These are phyloP conservation scores for Ectemnius lituratus DNA, from an alignment of 2,888 invertebrate species.

Conservation along the genomic window DNA sequence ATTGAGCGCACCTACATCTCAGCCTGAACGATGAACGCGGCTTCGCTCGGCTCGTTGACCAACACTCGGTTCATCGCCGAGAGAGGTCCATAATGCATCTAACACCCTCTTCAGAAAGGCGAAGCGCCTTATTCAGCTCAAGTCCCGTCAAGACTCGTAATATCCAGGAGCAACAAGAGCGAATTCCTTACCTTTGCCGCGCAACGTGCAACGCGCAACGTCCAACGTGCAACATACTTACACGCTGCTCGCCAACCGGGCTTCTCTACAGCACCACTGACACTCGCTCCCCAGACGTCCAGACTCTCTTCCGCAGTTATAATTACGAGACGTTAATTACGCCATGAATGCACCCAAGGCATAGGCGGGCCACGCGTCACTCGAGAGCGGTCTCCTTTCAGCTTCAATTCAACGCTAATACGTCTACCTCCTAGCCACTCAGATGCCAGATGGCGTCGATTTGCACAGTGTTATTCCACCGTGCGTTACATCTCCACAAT, in stretches of 20 bases:
- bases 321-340: conserved; percentile 73
- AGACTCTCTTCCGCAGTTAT: conserved; percentile 58
- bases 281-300: conserved; percentile 43
- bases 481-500: conserved; percentile 29
- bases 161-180: conserved; percentile 56
- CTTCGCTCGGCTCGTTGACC: conserved; percentile 55
- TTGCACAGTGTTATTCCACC: conserved; percentile 41
- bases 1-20: conserved; percentile 24
- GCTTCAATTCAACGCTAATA: conserved; percentile 55
- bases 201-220: too few species aligned
- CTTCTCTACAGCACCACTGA: not conserved
- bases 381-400: conserved; percentile 35
- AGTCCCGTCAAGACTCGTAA: conserved; percentile 66
- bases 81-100: conserved; percentile 60
- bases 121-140: conserved; percentile 63
- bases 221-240: too few species aligned
- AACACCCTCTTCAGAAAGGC: conserved; percentile 62
- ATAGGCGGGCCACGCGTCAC: conserved; percentile 42
- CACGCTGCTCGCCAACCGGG: conserved; percentile 11
- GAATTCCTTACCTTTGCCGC: not conserved
- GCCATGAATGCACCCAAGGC: conserved; percentile 62
- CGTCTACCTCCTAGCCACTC: conserved; percentile 58
- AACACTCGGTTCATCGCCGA: conserved; percentile 57
- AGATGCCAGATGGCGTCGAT: conserved; percentile 61
- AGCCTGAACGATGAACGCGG: conserved; percentile 52